phyloP scores from a whole-genome alignment of 2,797 vertebrate species.

The Peromyscus melanophrys region DNA sequence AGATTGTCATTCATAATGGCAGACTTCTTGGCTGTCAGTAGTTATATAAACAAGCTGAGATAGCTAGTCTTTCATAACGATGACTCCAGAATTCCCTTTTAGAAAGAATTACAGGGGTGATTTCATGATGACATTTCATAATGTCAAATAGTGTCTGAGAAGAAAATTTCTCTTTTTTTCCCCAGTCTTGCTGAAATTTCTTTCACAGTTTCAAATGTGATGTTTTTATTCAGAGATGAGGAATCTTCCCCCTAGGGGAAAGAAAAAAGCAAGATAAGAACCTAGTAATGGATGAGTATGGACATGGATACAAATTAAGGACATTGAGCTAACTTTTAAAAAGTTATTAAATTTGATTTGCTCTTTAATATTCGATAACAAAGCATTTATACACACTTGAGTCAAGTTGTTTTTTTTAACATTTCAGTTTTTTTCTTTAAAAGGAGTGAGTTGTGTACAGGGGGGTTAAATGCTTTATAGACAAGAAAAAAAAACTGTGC shows the following conservation, averaged over 20 bases:
- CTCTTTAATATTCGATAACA: neutral
- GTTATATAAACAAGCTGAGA: neutral
- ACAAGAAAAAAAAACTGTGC: slow-evolving; percentile 89
- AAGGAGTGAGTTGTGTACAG: slow-evolving; percentile 97
- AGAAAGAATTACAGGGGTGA: slow-evolving; percentile 28
- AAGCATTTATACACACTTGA: neutral
- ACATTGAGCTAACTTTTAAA: neutral
- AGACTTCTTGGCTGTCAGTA: neutral
- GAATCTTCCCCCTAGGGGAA: neutral
- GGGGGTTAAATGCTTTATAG: slow-evolving; percentile 97
- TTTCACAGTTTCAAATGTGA: neutral
- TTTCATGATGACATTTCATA: slow-evolving; percentile 22
- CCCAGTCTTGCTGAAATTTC: neutral
- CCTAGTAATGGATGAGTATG: neutral
- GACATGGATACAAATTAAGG: neutral
- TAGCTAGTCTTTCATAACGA: neutral
- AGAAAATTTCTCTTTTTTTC: neutral
- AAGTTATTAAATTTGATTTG: neutral
- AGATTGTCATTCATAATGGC: neutral
- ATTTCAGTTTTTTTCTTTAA: slow-evolving; percentile 85
- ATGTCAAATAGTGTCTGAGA: slow-evolving; percentile 22
- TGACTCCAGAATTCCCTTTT: neutral
- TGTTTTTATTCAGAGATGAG: neutral
- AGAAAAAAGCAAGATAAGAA: neutral
- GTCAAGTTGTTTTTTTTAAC: neutral